phyloP scores from a whole-genome alignment of 2,888 invertebrate genomes.

The Lasioglossum figueresi region DNA sequence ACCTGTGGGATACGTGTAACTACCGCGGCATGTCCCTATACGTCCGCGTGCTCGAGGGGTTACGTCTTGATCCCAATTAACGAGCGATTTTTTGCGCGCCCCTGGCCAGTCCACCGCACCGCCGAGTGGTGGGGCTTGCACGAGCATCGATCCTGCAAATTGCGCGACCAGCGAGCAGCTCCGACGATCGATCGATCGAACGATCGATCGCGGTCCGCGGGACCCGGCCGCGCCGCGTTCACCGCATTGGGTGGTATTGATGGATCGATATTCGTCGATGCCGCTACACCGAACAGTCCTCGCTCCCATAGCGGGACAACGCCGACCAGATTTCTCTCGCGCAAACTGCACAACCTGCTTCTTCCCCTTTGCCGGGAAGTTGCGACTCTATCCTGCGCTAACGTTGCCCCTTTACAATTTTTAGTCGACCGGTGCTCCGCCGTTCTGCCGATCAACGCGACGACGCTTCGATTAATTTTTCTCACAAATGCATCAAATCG shows the following conservation, averaged over 20 bases:
- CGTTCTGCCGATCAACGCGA: neutral
- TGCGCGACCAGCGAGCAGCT: constrained; percentile 41
- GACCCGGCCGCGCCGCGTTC: constrained; percentile 21
- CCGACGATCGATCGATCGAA: constrained; percentile 39
- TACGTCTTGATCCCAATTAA: constrained; percentile 79
- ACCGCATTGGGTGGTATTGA: constrained; percentile 53
- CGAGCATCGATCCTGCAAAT: constrained; percentile 68
- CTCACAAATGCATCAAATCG: neutral
- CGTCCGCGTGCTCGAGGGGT: constrained; percentile 68
- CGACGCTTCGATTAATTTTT: neutral
- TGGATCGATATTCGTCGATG: constrained; percentile 60
- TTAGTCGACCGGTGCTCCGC: neutral
- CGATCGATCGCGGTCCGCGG: constrained; percentile 50
- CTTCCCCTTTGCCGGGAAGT: neutral
- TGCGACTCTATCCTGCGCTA: neutral
- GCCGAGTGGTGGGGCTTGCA: constrained; percentile 37
- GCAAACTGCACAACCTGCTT: neutral
- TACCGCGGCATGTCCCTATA: constrained; percentile 71
- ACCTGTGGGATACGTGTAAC: constrained; percentile 72
- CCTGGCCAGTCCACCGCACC: constrained; percentile 29
- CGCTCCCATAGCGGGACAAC: constrained; percentile 34
- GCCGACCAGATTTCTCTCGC: constrained; percentile 48
- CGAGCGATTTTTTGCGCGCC: constrained; percentile 68
- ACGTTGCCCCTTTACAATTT: neutral
- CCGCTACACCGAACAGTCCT: constrained; percentile 37